A percentile compares a stretch with the other conserved stretches of the same genome.
Conservation (phyloP, 2,888 invertebrate genomes). For the Gisinianus flammeolus region DNA sequence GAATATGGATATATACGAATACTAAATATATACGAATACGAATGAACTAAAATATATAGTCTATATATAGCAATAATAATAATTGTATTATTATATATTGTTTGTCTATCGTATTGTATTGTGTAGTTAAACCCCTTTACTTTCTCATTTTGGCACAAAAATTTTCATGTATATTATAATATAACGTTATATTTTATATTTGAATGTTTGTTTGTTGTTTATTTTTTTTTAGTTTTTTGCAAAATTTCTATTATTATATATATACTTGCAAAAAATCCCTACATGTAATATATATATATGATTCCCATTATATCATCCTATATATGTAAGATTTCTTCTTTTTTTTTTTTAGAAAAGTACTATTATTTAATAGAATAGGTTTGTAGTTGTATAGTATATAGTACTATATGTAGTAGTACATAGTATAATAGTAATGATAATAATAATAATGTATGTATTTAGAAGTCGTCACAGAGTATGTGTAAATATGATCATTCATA, state of each 20-base stretch:
- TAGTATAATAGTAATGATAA: no score
- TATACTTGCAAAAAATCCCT: background rate
- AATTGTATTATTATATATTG: conserved; percentile 5
- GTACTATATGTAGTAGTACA: background rate
- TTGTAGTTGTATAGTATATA: no score
- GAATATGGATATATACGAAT: background rate
- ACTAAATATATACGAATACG: background rate
- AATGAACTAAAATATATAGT: conserved; percentile 7
- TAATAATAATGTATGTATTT: no score
- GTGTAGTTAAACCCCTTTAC: conserved; percentile 33
- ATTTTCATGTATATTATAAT: conserved; percentile 13
- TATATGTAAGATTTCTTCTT: background rate
- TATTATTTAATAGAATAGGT: no score
- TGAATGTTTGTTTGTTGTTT: conserved; percentile 5
- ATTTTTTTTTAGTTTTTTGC: background rate
- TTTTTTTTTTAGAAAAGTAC: conserved; percentile 5
- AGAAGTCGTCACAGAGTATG: no score
- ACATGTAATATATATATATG: background rate
- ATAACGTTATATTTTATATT: background rate
- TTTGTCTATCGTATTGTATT: background rate
- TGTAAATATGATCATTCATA: no score
- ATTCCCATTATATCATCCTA: background rate
- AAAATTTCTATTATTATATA: conserved; percentile 1
- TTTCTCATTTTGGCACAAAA: conserved; percentile 40
- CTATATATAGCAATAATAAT: conserved; percentile 2